Percentiles rank a stretch among this genome's conserved stretches.
These are phyloP conservation scores for Tupaia tana DNA, from an alignment of 2,113 vertebrate species.

Conservation along the genomic window DNA sequence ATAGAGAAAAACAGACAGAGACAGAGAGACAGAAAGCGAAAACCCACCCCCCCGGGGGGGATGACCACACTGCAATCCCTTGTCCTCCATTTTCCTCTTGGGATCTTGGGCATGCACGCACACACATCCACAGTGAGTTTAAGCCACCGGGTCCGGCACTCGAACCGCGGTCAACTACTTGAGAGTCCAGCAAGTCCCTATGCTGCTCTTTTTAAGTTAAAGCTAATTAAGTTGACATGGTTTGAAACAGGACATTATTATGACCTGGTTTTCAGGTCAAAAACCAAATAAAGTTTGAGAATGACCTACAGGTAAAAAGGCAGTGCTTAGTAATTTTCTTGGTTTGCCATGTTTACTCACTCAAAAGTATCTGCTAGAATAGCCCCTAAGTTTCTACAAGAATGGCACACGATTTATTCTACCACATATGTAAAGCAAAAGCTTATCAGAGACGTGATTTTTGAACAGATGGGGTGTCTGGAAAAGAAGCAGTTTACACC, in stretches of 20 bases:
- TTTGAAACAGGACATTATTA: background rate
- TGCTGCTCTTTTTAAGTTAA: background rate
- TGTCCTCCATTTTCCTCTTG: too few relatives aligned
- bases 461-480: fast-evolving
- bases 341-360: background rate
- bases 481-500: background rate
- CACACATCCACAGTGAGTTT: too few relatives aligned
- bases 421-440: background rate
- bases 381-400: background rate
- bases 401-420: background rate
- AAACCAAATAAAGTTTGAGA: background rate
- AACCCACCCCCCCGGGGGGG: too few relatives aligned
- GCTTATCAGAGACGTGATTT: background rate
- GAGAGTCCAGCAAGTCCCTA: too few relatives aligned
- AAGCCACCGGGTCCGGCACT: too few relatives aligned
- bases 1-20: too few relatives aligned
- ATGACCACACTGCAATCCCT: too few relatives aligned
- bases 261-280: background rate
- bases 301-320: background rate
- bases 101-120: too few relatives aligned
- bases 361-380: background rate
- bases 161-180: too few relatives aligned
- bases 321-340: background rate
- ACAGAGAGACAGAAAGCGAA: too few relatives aligned
- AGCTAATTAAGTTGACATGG: background rate